phyloP scores from a whole-genome alignment of 2,113 vertebrate genomes.

The Phaethornis superciliosus region DNA sequence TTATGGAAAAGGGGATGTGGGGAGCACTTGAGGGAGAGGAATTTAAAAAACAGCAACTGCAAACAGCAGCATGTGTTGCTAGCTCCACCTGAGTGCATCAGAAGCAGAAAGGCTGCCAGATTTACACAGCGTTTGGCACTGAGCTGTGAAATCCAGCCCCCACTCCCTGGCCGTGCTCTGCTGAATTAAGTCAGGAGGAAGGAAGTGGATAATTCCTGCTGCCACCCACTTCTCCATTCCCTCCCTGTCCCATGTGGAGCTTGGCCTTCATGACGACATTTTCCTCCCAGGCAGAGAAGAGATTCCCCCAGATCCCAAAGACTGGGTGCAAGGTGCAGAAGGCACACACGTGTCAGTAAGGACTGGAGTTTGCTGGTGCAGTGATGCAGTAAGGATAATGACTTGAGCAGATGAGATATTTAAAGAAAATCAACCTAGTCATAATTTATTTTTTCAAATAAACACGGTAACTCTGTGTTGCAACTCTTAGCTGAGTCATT shows the following conservation, averaged over 20 bases:
- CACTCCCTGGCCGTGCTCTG: not conserved
- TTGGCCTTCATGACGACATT: not conserved
- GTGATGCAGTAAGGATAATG: not conserved
- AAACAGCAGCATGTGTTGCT: not conserved
- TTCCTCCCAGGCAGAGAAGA: not conserved
- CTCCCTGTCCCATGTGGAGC: not conserved
- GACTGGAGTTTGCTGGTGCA: not conserved
- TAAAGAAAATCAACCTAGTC: not conserved
- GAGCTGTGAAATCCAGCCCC: not conserved
- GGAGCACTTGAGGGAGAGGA: not conserved
- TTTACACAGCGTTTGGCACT: not conserved
- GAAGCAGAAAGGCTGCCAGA: not conserved
- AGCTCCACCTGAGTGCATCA: not conserved
- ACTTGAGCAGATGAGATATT: not conserved
- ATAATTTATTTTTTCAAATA: slow-evolving; percentile 17
- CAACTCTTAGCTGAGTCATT: slow-evolving; percentile 31
- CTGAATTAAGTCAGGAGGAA: not conserved
- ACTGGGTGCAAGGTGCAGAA: not conserved
- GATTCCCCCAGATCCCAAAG: not conserved
- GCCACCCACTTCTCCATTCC: not conserved
- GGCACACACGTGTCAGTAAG: not conserved
- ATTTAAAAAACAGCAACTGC: not conserved
- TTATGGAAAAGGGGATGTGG: not conserved
- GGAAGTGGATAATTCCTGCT: not conserved
- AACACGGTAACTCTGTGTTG: not conserved